Conservation (phyloP, 2,797 vertebrate species). For the Microhierax caerulescens region DNA sequence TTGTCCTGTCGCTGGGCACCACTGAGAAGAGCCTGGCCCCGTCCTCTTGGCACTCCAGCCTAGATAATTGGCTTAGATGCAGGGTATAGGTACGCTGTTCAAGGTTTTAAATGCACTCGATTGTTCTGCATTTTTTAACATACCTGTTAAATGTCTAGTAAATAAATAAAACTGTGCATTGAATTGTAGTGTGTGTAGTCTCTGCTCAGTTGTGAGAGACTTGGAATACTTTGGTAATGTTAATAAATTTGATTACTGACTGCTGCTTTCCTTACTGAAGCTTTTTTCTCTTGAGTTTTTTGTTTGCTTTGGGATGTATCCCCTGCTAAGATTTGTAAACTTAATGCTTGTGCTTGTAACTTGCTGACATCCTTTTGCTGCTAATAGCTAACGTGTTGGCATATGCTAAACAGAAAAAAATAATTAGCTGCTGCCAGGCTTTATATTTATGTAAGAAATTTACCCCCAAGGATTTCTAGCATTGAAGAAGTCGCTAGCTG, state of each 20-base stretch:
- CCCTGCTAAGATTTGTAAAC: accelerated
- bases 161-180: neutral
- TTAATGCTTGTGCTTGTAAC: neutral
- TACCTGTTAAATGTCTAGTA: neutral
- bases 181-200: too few relatives aligned
- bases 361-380: neutral
- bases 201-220: neutral
- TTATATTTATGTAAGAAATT: neutral
- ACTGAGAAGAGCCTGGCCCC: too few relatives aligned
- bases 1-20: too few relatives aligned
- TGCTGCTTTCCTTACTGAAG: neutral
- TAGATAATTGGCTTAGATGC: neutral
- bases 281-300: neutral
- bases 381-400: too few relatives aligned
- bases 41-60: neutral
- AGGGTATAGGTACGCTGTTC: too few relatives aligned
- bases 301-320: neutral
- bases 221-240: neutral
- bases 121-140: neutral
- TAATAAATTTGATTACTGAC: neutral
- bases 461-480: neutral
- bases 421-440: neutral
- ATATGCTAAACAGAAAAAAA: neutral
- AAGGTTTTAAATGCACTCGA: neutral
- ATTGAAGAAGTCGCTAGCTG: accelerated